Evolutionary conservation across 1,140 invertebrate genomes (phyloP).

Genomic region (Tachypleus tridentatus): DNA sequence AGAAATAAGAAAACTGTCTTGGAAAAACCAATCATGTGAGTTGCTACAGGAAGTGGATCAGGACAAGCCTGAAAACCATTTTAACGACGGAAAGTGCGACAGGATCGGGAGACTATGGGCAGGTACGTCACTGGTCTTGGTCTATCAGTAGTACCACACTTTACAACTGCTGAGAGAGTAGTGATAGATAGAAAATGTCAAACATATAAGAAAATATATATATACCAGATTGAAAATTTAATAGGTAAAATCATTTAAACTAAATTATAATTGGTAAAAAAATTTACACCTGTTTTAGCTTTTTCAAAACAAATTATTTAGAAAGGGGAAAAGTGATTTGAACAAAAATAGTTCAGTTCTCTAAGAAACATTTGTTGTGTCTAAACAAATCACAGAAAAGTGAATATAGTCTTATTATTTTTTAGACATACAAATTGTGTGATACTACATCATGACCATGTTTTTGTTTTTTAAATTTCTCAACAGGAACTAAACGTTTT

Average conservation of each 20-base stretch:
- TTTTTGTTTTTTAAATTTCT: background rate
- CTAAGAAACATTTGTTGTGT: background rate
- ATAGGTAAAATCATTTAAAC: background rate
- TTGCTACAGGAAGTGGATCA: too few species aligned
- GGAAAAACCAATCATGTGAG: too few species aligned
- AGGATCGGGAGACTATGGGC: slow-evolving; percentile 56
- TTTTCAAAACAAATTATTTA: too few species aligned
- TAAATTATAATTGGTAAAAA: too few species aligned
- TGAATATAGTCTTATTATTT: background rate
- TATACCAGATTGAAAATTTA: background rate
- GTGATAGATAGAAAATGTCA: background rate
- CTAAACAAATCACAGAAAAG: too few species aligned
- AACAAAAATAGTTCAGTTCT: background rate
- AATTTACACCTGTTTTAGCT: too few species aligned
- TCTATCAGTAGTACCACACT: background rate
- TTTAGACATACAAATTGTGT: background rate
- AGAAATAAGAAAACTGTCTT: too few species aligned
- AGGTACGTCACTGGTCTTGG: background rate
- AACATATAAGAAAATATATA: background rate
- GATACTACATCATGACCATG: background rate
- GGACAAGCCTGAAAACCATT: slow-evolving; percentile 18
- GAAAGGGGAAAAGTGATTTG: too few species aligned
- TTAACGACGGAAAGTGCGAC: slow-evolving; percentile 82
- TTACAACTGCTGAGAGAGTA: background rate
- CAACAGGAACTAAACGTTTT: slow-evolving; percentile 41